phyloP scores from a whole-genome alignment of 2,888 invertebrate genomes.

The Ennomos fuscantarius region DNA sequence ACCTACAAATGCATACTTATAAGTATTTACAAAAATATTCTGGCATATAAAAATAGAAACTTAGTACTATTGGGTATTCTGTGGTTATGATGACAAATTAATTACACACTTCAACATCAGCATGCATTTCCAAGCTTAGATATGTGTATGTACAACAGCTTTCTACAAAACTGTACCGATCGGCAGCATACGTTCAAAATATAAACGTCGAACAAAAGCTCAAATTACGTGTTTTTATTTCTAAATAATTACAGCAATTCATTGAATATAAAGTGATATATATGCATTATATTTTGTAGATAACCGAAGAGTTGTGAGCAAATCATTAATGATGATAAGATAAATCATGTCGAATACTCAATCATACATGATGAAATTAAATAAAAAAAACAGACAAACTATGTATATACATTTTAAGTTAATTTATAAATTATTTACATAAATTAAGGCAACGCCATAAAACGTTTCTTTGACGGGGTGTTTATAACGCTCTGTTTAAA shows the following conservation, averaged over 20 bases:
- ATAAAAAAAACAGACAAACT: too few relatives aligned
- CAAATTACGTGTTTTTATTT: neutral
- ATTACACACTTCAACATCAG: neutral
- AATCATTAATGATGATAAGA: conserved; percentile 6
- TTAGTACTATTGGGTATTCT: neutral
- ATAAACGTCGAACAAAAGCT: conserved; percentile 3
- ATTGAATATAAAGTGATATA: conserved; percentile 5
- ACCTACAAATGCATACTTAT: too few relatives aligned
- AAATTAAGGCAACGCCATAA: too few relatives aligned
- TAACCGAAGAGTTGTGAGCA: neutral
- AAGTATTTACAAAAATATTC: too few relatives aligned
- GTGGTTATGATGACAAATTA: conserved; percentile 2
- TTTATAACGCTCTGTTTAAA: too few relatives aligned
- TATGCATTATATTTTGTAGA: conserved; percentile 13
- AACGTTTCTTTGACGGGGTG: too few relatives aligned
- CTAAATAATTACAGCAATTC: neutral
- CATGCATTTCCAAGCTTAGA: too few relatives aligned
- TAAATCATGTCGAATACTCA: conserved; percentile 5
- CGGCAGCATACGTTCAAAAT: neutral
- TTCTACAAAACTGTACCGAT: neutral
- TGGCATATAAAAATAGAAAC: too few relatives aligned
- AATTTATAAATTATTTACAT: too few relatives aligned
- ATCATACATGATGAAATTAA: neutral
- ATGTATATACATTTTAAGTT: too few relatives aligned
- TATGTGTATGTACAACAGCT: neutral